phyloP scores from a whole-genome alignment of 2,888 invertebrate genomes.

The Spialia ferax region DNA sequence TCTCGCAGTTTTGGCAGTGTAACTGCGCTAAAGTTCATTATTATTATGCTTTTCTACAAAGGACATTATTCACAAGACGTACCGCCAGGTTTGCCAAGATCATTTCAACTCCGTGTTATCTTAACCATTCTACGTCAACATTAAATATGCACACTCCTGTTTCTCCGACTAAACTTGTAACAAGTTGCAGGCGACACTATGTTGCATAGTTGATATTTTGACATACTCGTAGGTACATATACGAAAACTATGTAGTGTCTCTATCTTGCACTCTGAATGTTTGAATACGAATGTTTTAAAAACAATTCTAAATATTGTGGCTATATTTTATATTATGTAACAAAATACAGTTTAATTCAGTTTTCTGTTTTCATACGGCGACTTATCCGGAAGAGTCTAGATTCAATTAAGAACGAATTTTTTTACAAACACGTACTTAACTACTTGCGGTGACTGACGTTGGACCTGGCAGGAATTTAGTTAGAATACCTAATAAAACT shows the following conservation, averaged over 20 bases:
- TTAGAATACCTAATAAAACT: neutral
- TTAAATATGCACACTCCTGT: constrained; percentile 31
- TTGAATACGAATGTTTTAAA: constrained; percentile 2
- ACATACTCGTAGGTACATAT: neutral
- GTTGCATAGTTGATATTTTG: constrained; percentile 25
- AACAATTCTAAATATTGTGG: too few species aligned
- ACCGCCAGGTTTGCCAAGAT: constrained; percentile 33
- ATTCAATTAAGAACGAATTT: too few species aligned
- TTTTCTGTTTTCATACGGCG: too few species aligned
- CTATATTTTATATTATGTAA: too few species aligned
- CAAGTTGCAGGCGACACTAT: constrained; percentile 14
- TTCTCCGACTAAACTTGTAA: constrained; percentile 24
- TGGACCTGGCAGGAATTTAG: too few species aligned
- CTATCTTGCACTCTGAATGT: neutral
- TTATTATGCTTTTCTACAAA: constrained; percentile 16
- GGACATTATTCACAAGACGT: constrained; percentile 17
- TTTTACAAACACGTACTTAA: too few species aligned
- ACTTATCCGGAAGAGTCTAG: too few species aligned
- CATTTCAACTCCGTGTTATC: constrained; percentile 38
- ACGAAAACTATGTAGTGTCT: neutral
- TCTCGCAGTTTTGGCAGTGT: neutral
- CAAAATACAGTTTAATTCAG: too few species aligned
- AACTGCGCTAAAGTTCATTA: constrained; percentile 9
- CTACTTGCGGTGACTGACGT: too few species aligned
- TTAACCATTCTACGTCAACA: constrained; percentile 33